Evolutionary conservation across 2,797 vertebrate species (phyloP), one percentile per base, ranked within the genome.

Genomic region (Cuculus canorus): DNA sequence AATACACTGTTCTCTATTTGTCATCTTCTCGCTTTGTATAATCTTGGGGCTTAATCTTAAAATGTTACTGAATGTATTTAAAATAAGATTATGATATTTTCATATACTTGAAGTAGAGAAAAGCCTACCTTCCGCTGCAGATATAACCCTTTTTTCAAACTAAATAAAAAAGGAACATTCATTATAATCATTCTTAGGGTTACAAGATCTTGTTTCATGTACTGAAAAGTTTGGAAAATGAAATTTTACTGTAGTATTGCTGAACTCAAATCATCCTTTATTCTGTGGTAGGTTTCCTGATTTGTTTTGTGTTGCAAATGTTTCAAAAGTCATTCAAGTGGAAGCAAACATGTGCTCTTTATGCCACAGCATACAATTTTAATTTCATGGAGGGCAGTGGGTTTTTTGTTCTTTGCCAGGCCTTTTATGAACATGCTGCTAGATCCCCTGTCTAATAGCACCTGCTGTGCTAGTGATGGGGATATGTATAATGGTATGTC

Each of bases 391-490:
- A 33, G 80, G 93, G 66, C 93, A 78, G 5, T 64, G 77, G 1
- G 17, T 27, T 91, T 86, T 84, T 90, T 94, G 78, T 93, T 96
- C 88, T 92, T 93, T 84, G 81, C 95, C 80, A 95, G 82, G 72
- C 61, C 91, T 96, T 97, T 94, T 93, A 85, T 82, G 90, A 94
- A 13, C 92, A 48, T 90, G 81, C 92, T 95, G 87, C 81, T 95
- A 90, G 90, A 93, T 93, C 77, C 70, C 77, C 80, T 71, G 50
- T 89, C 89, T 89, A 88, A 93, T 59, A 83, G 86, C 85, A 85
- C 90, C 77, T 85, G 89, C 92, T 95, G 95, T 94, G 91, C 80
- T 92, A 94, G 92, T 95, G 88, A 93, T 93, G 82, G 78, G 94
- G 88, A 39, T 93, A 5, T 53, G 69, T 83, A 81, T 90, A 95